These are phyloP conservation scores for Gasterosteus nipponicus DNA, from an alignment of 2,113 vertebrate species.

Conservation along the genomic window DNA sequence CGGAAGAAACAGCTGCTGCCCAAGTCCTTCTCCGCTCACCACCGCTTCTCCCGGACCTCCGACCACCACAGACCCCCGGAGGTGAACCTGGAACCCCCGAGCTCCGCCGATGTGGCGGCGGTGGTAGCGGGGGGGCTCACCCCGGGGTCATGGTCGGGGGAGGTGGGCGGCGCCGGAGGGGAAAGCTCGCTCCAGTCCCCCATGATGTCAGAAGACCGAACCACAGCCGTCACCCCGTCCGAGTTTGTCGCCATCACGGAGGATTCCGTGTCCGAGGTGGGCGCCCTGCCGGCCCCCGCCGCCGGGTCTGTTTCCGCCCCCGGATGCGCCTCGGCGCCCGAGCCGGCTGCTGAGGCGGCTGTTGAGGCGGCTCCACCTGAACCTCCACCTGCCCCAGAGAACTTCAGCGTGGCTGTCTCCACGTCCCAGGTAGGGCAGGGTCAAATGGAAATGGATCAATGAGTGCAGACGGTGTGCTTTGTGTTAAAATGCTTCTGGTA, in stretches of 20 bases:
- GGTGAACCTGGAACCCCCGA: constrained; percentile 76
- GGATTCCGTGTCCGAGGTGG: constrained; percentile 92
- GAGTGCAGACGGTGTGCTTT: neutral
- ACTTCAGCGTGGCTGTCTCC: constrained; percentile 76
- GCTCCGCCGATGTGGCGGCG: constrained; percentile 54
- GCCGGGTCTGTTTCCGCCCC: constrained; percentile 59
- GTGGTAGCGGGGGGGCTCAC: constrained; percentile 56
- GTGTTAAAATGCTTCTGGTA: neutral
- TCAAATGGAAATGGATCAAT: no score
- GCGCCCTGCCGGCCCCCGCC: constrained; percentile 83
- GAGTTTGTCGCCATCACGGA: constrained; percentile 92
- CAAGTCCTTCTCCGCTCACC: constrained; percentile 94
- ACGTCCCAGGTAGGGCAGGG: constrained; percentile 85
- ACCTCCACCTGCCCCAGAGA: constrained; percentile 70
- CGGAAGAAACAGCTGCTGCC: constrained; percentile 91
- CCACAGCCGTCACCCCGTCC: constrained; percentile 91
- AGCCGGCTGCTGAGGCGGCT: constrained; percentile 13
- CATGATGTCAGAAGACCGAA: constrained; percentile 90
- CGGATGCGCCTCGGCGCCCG: constrained; percentile 32
- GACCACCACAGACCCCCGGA: constrained; percentile 82
- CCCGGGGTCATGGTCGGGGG: constrained; percentile 84
- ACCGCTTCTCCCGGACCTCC: constrained; percentile 86
- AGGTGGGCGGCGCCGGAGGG: constrained; percentile 78
- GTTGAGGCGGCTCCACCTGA: constrained; percentile 38
- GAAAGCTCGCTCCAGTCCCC: constrained; percentile 92